A percentile compares a stretch with the other conserved stretches of the same genome.
Conservation (phyloP, 2,888 invertebrate species). For the Morpho achilles region DNA sequence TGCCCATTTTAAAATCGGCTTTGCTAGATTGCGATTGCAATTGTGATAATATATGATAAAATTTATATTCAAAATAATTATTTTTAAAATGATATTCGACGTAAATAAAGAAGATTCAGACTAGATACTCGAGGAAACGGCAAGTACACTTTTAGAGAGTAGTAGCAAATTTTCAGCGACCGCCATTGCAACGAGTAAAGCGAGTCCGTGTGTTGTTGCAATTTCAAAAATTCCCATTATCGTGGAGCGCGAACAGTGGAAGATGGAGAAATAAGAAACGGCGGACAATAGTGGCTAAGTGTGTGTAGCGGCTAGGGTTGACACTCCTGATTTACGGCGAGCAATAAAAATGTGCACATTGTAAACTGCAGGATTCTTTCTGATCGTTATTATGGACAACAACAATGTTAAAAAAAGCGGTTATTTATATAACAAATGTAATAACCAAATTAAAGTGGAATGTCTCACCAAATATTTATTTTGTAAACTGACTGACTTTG, state of each 20-base stretch:
- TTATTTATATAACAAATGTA: background rate
- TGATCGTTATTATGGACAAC: slow-evolving; percentile 3
- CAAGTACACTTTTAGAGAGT: slow-evolving; percentile 39
- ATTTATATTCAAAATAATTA: no score
- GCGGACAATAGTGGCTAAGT: slow-evolving; percentile 52
- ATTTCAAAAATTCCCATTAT: slow-evolving; percentile 76
- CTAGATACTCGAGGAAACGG: slow-evolving; percentile 35
- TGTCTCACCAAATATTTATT: no score
- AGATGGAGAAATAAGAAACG: slow-evolving; percentile 67
- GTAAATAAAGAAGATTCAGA: background rate
- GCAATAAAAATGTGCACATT: slow-evolving; percentile 6
- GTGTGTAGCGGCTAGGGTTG: slow-evolving; percentile 21
- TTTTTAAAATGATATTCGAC: background rate
- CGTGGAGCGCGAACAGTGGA: slow-evolving; percentile 61
- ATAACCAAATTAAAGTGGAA: background rate
- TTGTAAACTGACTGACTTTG: no score
- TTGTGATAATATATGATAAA: no score
- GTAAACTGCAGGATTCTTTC: background rate
- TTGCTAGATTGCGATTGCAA: no score
- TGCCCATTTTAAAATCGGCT: no score
- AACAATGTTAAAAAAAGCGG: background rate
- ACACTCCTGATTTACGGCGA: slow-evolving; percentile 9
- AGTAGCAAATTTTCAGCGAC: slow-evolving; percentile 50
- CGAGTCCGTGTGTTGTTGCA: slow-evolving; percentile 72
- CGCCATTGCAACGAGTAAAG: slow-evolving; percentile 45